phyloP scores from a whole-genome alignment of 2,888 invertebrate genomes.

The Sminthurinus aureus region DNA sequence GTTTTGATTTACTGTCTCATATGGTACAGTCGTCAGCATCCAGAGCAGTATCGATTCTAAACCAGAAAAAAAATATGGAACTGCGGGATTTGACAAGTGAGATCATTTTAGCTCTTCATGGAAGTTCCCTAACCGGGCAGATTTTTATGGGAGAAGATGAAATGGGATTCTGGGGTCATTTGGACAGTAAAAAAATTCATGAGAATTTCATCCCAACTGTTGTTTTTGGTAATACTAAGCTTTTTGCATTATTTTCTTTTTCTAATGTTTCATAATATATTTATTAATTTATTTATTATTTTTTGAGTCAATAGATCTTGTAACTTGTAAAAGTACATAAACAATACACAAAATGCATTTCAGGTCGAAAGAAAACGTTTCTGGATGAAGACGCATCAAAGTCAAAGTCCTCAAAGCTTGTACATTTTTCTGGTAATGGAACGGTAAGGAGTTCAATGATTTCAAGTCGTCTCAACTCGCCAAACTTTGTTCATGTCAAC shows the following conservation, averaged over 20 bases:
- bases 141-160: conserved; percentile 1
- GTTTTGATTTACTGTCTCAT: no score
- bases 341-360: background rate
- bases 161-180: background rate
- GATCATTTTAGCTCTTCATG: conserved; percentile 14
- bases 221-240: conserved; percentile 38
- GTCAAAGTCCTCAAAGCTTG: background rate
- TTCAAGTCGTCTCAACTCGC: conserved; percentile 8
- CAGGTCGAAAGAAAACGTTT: background rate
- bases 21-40: no score
- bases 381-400: background rate
- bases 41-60: no score
- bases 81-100: conserved; percentile 20
- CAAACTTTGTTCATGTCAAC: conserved; percentile 32
- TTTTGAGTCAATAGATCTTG: no score
- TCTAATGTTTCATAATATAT: background rate
- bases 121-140: conserved; percentile 12
- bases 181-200: conserved; percentile 15
- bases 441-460: background rate
- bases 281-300: background rate
- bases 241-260: background rate
- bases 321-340: background rate
- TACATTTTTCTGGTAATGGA: background rate
- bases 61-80: no score
- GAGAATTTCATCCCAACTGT: conserved; percentile 29